Conservation (phyloP, 2,888 invertebrate genomes). For the Leptopilina syphax region DNA sequence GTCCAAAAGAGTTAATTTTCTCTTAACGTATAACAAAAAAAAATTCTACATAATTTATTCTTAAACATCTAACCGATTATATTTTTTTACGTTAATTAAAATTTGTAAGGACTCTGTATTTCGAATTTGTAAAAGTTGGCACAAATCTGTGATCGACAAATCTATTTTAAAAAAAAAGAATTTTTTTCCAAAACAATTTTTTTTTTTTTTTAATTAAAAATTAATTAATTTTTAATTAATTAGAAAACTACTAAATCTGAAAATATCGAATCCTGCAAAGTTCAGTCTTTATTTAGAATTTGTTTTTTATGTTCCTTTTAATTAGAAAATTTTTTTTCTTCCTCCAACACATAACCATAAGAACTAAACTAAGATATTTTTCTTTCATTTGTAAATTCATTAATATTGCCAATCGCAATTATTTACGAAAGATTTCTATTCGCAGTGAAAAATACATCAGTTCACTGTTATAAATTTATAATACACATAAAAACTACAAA, state of each 20-base stretch:
- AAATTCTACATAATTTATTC: neutral
- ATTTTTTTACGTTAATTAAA: slow-evolving; percentile 1
- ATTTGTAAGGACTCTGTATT: neutral
- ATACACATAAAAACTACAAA: neutral
- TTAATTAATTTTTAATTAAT: neutral
- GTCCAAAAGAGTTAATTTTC: slow-evolving; percentile 23
- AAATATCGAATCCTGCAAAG: neutral
- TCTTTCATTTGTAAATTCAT: slow-evolving; percentile 1
- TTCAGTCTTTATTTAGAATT: slow-evolving; percentile 14
- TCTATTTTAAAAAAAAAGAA: neutral
- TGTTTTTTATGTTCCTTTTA: neutral
- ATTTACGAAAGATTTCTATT: neutral
- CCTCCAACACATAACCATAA: neutral
- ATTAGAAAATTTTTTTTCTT: neutral
- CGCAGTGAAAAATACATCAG: neutral
- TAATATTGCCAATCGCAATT: slow-evolving; percentile 18
- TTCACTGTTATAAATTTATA: neutral
- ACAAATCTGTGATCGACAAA: neutral
- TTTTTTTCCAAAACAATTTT: neutral
- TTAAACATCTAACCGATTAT: slow-evolving; percentile 3
- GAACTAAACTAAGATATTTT: slow-evolving; percentile 9
- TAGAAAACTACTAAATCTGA: neutral
- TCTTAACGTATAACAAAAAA: neutral
- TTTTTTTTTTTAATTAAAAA: neutral
- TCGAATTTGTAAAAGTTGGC: neutral